These are phyloP conservation scores for Beroe ovata DNA, from an alignment of 37 sponge, comb jelly and placozoan genomes.

Conservation along the genomic window DNA sequence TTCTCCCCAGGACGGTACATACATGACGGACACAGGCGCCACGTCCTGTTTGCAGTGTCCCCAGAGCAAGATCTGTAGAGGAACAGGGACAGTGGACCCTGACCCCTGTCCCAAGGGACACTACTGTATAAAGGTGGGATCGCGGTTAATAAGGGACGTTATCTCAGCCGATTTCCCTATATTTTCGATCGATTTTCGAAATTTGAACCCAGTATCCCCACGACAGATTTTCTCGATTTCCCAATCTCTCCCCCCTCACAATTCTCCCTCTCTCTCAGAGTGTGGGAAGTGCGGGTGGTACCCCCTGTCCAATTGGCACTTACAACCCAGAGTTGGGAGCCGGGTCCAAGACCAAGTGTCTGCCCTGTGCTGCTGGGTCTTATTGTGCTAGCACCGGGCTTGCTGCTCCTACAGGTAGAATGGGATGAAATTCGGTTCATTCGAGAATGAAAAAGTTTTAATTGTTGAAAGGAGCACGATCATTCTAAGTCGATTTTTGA, in stretches of 20 bases:
- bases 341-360: background rate
- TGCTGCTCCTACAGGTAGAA: background rate
- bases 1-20: background rate
- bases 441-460: too few relatives aligned
- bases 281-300: constrained; percentile 32
- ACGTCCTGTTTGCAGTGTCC: constrained; percentile 1
- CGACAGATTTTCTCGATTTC: too few relatives aligned
- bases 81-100: constrained; percentile 15
- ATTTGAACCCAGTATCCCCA: too few relatives aligned
- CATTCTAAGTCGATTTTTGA: too few relatives aligned
- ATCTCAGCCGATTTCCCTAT: too few relatives aligned
- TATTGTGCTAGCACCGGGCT: constrained; percentile 13
- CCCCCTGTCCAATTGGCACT: constrained; percentile 48
- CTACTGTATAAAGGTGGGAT: background rate
- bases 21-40: constrained; percentile 2
- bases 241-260: too few relatives aligned
- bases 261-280: constrained; percentile 29
- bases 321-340: constrained; percentile 58
- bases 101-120: constrained; percentile 52
- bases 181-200: too few relatives aligned
- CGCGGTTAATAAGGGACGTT: too few relatives aligned
- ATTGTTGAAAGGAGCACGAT: too few relatives aligned
- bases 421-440: too few relatives aligned
- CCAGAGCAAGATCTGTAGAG: constrained; percentile 22
- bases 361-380: constrained; percentile 1